Percentiles rank a stretch among this genome's conserved stretches.
phyloP scores from a whole-genome alignment of 2,113 vertebrate genomes.

The Dunckerocampus dactyliophorus region DNA sequence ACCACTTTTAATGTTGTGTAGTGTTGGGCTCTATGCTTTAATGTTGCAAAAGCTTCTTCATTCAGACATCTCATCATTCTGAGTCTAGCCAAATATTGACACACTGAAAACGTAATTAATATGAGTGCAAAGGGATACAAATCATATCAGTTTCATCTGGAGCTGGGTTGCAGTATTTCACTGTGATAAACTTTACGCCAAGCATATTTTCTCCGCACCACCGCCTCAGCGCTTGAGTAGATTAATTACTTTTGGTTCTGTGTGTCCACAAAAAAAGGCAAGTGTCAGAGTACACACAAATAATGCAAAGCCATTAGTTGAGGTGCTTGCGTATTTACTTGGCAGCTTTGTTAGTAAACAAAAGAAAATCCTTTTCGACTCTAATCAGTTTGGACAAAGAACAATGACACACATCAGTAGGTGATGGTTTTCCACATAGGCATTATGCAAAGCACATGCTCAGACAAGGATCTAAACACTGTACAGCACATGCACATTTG shows the following conservation, averaged over 20 bases:
- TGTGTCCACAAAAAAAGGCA: constrained; percentile 25
- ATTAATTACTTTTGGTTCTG: constrained; percentile 50
- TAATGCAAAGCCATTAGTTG: background rate
- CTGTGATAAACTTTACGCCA: constrained; percentile 50
- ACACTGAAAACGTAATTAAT: constrained; percentile 45
- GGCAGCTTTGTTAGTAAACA: constrained; percentile 16
- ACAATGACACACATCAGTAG: background rate
- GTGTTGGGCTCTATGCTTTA: constrained; percentile 17
- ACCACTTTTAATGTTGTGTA: constrained; percentile 3
- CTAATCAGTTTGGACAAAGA: constrained; percentile 19
- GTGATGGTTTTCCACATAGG: background rate
- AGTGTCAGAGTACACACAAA: constrained; percentile 3
- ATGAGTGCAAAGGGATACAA: constrained; percentile 19
- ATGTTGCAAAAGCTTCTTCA: constrained; percentile 25
- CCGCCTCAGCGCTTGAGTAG: constrained; percentile 30
- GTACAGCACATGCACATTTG: background rate
- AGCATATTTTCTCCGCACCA: constrained; percentile 46
- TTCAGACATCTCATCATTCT: constrained; percentile 38
- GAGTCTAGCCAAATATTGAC: constrained; percentile 44
- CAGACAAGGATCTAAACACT: background rate
- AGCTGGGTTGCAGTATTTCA: constrained; percentile 20
- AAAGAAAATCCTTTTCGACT: constrained; percentile 12
- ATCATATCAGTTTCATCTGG: constrained; percentile 49
- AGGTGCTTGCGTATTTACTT: constrained; percentile 34
- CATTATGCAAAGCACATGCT: background rate